Evolutionary conservation across 2,888 invertebrate species (phyloP).

Genomic region (Argyresthia albistria): DNA sequence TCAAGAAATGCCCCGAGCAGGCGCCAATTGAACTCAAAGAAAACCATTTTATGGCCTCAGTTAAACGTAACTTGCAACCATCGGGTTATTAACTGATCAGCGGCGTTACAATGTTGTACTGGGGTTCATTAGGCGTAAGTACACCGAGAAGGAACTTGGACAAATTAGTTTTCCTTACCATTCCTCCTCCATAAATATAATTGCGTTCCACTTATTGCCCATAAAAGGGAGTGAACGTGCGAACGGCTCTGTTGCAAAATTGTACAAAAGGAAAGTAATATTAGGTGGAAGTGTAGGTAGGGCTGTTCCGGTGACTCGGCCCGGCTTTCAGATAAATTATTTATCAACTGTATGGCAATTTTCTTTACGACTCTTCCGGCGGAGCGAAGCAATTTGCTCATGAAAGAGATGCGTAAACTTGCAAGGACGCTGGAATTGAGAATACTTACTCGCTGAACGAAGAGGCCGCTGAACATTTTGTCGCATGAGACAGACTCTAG

Average conservation of each 20-base stretch:
- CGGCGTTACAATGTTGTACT: conserved; percentile 3
- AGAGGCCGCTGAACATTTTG: too few relatives aligned
- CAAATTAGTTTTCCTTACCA: conserved; percentile 67
- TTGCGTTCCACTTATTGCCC: conserved; percentile 72
- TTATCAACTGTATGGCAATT: conserved; percentile 73
- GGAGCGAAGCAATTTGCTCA: conserved; percentile 68
- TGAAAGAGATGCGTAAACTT: conserved; percentile 71
- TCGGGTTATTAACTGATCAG: conserved; percentile 2
- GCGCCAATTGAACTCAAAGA: background rate
- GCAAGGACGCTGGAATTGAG: conserved; percentile 63
- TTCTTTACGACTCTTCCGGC: conserved; percentile 73
- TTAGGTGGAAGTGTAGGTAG: conserved; percentile 59
- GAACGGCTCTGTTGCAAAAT: conserved; percentile 69
- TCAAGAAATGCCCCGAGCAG: too few relatives aligned
- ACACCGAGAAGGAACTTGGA: conserved; percentile 31
- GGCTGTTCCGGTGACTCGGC: conserved; percentile 68
- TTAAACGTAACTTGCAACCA: background rate
- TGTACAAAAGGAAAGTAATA: conserved; percentile 72
- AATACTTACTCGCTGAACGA: conserved; percentile 23
- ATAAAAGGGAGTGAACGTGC: conserved; percentile 70
- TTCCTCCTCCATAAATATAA: conserved; percentile 68
- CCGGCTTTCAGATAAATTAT: conserved; percentile 71
- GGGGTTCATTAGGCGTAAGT: conserved; percentile 22
- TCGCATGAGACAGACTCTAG: too few relatives aligned
- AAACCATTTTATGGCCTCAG: background rate